phyloP scores from a whole-genome alignment of 2,797 vertebrate species.

The Chaenodraco wilsoni region DNA sequence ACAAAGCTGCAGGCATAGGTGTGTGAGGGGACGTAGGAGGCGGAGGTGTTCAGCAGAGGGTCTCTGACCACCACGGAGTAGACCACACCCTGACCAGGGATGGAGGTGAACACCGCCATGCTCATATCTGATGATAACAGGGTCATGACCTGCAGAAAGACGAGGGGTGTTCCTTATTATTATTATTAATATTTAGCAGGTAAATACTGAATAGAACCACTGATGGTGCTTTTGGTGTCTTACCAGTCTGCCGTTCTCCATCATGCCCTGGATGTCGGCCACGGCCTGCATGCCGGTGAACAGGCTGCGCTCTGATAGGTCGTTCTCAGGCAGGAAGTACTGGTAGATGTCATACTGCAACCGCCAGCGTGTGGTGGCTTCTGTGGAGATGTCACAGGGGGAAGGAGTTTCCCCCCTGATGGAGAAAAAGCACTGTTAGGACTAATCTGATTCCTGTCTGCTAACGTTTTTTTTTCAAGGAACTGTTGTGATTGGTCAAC shows the following conservation, averaged over 20 bases:
- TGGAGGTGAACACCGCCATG: conserved; percentile 85
- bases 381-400: conserved; percentile 78
- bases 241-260: conserved; percentile 83
- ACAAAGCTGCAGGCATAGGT: conserved; percentile 93
- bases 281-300: conserved; percentile 84
- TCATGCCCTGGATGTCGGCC: conserved; percentile 78
- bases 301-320: conserved; percentile 85
- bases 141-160: conserved; percentile 82
- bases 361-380: conserved; percentile 82
- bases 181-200: background rate
- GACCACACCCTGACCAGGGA: conserved; percentile 92
- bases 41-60: conserved; percentile 87
- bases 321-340: conserved; percentile 91
- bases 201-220: background rate
- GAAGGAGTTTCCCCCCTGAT: conserved; percentile 83
- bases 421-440: background rate
- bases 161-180: background rate
- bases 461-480: too few relatives aligned
- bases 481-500: too few relatives aligned
- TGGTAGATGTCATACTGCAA: conserved; percentile 92
- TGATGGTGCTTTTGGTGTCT: conserved; percentile 1
- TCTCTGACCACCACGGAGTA: conserved; percentile 93
- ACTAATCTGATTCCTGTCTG: too few relatives aligned
- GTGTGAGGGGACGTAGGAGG: conserved; percentile 92
- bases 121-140: conserved; percentile 84